A percentile compares a stretch with the other conserved stretches of the same genome.
phyloP scores from a whole-genome alignment of 1,140 invertebrate species.

The Drosophila kepulauana region DNA sequence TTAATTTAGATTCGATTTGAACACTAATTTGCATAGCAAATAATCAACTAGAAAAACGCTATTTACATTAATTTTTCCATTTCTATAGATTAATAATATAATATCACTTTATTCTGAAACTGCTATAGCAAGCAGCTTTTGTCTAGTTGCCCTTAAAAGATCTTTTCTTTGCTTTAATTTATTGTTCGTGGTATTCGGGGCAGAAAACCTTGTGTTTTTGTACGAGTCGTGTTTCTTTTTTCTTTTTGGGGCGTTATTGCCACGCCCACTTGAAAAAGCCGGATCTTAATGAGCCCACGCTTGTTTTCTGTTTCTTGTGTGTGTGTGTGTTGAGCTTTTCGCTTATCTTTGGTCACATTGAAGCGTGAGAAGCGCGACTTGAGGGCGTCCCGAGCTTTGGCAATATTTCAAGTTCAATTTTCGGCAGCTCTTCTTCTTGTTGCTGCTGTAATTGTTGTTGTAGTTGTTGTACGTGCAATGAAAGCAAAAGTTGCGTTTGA shows the following conservation, averaged over 20 bases:
- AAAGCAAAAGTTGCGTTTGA: slow-evolving; percentile 77
- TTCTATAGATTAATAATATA: too few species aligned
- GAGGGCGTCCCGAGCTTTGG: slow-evolving; percentile 25
- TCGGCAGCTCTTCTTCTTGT: slow-evolving; percentile 26
- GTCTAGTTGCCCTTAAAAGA: background rate
- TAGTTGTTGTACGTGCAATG: slow-evolving; percentile 68
- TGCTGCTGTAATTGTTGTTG: slow-evolving; percentile 2
- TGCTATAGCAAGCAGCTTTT: slow-evolving; percentile 4
- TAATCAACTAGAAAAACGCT: too few species aligned
- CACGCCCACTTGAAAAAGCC: slow-evolving; percentile 35
- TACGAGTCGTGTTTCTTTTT: background rate
- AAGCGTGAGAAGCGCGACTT: slow-evolving; percentile 66
- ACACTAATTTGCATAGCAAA: too few species aligned
- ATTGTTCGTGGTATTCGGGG: background rate
- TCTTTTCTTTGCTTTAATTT: background rate
- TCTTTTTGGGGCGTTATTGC: background rate
- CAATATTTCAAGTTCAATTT: slow-evolving; percentile 63
- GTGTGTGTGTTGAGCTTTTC: background rate
- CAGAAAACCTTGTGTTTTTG: slow-evolving; percentile 9
- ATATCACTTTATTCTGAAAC: too few species aligned
- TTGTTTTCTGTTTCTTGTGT: background rate
- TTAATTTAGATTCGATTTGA: too few species aligned
- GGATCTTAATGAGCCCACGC: slow-evolving; percentile 30
- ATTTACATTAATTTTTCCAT: too few species aligned
- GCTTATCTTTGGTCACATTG: slow-evolving; percentile 30